Percentiles rank a stretch among this genome's conserved stretches.
These are phyloP conservation scores for Buphagus erythrorhynchus DNA, from an alignment of 2,797 vertebrate species.

Conservation along the genomic window DNA sequence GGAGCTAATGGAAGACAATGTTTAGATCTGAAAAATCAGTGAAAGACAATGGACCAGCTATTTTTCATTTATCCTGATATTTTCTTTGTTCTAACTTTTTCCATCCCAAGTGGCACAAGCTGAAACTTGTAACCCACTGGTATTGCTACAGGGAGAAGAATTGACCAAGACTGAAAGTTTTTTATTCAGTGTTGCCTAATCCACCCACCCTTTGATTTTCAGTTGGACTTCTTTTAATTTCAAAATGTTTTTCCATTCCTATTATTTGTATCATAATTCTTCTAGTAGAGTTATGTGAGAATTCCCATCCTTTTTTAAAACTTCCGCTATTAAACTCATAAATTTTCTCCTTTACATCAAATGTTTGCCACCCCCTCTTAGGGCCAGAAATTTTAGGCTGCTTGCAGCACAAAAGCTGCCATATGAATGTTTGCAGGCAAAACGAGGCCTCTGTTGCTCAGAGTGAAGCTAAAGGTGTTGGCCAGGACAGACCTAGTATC, in stretches of 20 bases:
- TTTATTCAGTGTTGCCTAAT: conserved; percentile 3
- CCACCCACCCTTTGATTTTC: not conserved
- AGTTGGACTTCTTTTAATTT: not conserved
- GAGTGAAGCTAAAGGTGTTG: not conserved
- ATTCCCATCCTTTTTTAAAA: not conserved
- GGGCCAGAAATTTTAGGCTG: not conserved
- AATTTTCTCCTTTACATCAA: not conserved
- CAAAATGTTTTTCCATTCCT: conserved; percentile 5
- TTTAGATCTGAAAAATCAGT: not conserved
- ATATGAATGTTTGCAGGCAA: not conserved
- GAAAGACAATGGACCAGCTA: not conserved
- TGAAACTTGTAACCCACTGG: not conserved
- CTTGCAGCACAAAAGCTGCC: not conserved
- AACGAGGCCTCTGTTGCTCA: not conserved
- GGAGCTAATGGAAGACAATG: not conserved
- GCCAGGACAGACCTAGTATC: not conserved
- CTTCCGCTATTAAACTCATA: not conserved
- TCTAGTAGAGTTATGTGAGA: not conserved
- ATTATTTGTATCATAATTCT: not conserved
- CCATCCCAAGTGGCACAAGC: not conserved
- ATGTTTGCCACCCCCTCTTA: not conserved
- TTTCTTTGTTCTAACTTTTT: conserved; percentile 33
- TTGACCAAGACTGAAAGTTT: not conserved
- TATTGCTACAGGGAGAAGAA: not conserved
- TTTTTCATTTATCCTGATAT: not conserved